Evolutionary conservation across 64 coral and sea anemone genomes (phyloP).

Genomic region (Orbicella faveolata): DNA sequence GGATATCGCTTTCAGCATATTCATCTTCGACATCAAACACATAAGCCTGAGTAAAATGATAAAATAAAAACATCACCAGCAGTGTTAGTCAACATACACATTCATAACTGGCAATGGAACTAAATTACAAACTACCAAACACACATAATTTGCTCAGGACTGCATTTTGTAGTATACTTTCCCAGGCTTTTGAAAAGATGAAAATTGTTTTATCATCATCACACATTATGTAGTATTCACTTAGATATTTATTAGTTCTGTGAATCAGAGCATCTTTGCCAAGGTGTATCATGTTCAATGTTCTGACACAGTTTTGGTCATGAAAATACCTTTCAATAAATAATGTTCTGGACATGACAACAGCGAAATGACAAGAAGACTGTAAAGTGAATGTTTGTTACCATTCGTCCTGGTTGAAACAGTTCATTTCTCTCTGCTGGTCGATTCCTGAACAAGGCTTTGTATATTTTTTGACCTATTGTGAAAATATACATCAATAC

Average conservation of each 20-base stretch:
- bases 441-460: slow-evolving; percentile 81
- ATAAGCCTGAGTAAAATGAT: slow-evolving; percentile 59
- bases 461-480: slow-evolving; percentile 94
- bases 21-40: slow-evolving; percentile 99
- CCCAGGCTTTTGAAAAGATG: too few relatives aligned
- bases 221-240: too few relatives aligned
- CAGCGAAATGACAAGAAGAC: not conserved
- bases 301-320: too few relatives aligned
- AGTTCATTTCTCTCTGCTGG: slow-evolving; percentile 96
- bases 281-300: too few relatives aligned
- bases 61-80: not conserved
- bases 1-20: slow-evolving; percentile 99
- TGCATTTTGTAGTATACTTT: too few relatives aligned
- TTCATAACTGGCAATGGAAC: too few relatives aligned
- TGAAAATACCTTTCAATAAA: too few relatives aligned
- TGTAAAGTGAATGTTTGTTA: slow-evolving; percentile 20
- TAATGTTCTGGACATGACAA: not conserved
- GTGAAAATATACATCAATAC: not conserved
- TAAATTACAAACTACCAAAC: too few relatives aligned
- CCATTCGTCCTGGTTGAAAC: slow-evolving; percentile 98
- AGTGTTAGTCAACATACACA: not conserved
- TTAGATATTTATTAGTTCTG: too few relatives aligned
- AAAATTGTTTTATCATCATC: too few relatives aligned
- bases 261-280: too few relatives aligned
- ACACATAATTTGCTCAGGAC: too few relatives aligned